Conservation (phyloP, 2,797 vertebrate species). For the Echeneis naucrates region DNA sequence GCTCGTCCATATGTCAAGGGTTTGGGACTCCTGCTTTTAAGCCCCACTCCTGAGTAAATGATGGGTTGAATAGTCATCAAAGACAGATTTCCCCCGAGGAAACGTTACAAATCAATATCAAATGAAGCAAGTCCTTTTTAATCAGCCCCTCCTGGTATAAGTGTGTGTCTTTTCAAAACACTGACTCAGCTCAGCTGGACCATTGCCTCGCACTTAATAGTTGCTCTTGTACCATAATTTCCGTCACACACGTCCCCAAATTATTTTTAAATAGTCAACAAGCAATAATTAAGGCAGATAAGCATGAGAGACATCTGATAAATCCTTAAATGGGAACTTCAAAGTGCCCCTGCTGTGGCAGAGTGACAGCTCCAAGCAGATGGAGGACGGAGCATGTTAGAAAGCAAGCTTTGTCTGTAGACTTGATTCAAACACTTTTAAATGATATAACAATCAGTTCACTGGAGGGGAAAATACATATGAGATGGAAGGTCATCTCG, state of each 20-base stretch:
- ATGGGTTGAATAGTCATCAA: slow-evolving; percentile 44
- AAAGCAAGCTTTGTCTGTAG: slow-evolving; percentile 35
- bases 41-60: slow-evolving; percentile 51
- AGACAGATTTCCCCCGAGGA: slow-evolving; percentile 34
- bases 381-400: slow-evolving; percentile 53
- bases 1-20: slow-evolving; percentile 65
- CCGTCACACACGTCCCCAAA: slow-evolving; percentile 30
- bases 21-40: slow-evolving; percentile 40
- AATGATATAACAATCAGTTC: slow-evolving; percentile 39
- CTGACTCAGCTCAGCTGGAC: slow-evolving; percentile 49
- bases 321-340: slow-evolving; percentile 65
- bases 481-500: slow-evolving; percentile 36
- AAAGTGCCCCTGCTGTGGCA: slow-evolving; percentile 62
- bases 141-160: slow-evolving; percentile 36
- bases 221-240: slow-evolving; percentile 53
- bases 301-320: slow-evolving; percentile 62
- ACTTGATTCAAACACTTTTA: slow-evolving; percentile 47
- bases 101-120: slow-evolving; percentile 56
- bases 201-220: slow-evolving; percentile 39
- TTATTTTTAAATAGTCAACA: slow-evolving; percentile 58
- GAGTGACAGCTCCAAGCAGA: slow-evolving; percentile 61
- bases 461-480: slow-evolving; percentile 26
- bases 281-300: slow-evolving; percentile 63
- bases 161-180: slow-evolving; percentile 39
- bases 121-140: slow-evolving; percentile 51